Conservation (phyloP, 2,113 vertebrate species). For the Chaetodon trifascialis region DNA sequence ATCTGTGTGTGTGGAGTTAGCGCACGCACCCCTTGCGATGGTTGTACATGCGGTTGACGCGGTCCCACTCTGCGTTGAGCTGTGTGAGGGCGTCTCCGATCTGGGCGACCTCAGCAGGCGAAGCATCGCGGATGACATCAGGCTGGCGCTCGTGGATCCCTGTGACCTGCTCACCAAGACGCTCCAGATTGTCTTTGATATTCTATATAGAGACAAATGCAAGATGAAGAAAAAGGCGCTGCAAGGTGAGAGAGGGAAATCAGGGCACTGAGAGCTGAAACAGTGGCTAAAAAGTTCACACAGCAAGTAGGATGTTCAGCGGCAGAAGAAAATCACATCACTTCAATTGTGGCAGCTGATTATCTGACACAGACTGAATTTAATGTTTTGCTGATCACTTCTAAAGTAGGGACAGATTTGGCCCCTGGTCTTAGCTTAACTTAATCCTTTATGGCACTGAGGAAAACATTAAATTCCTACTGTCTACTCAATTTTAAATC, state of each 20-base stretch:
- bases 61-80: slow-evolving; percentile 93
- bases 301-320: neutral
- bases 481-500: too few relatives aligned
- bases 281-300: neutral
- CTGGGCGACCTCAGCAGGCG: slow-evolving; percentile 89
- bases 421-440: neutral
- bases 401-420: neutral
- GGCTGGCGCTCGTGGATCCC: slow-evolving; percentile 91
- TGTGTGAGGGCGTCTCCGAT: slow-evolving; percentile 90
- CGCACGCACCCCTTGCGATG: slow-evolving; percentile 90
- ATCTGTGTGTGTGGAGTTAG: neutral
- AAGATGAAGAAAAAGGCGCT: neutral
- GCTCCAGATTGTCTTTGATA: slow-evolving; percentile 91
- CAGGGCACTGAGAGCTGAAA: neutral
- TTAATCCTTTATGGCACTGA: neutral
- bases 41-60: slow-evolving; percentile 92
- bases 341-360: neutral
- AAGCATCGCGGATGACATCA: slow-evolving; percentile 89
- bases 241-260: neutral
- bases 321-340: neutral
- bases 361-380: neutral
- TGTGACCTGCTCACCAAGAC: slow-evolving; percentile 89
- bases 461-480: too few relatives aligned
- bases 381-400: neutral
- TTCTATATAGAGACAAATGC: slow-evolving; percentile 78